Base-by-base conservation (phyloP, 2,797 vertebrate species). In the Syngnathus acus region DNA sequence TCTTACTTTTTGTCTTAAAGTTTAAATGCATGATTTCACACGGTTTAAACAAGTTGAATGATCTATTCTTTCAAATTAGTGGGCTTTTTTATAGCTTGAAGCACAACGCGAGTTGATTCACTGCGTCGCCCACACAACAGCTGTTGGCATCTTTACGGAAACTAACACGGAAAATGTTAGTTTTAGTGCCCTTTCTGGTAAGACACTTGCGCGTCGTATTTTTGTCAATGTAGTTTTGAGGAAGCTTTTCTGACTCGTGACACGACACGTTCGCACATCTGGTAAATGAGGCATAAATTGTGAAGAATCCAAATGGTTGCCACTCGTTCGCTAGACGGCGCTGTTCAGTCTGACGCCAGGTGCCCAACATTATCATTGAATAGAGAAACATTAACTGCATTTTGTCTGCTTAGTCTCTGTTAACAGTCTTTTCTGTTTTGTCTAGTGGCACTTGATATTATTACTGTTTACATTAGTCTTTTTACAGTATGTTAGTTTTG, bases 181-280 rank as follows among this genome's bases (percentile, higher is more conserved):
- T 2, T 45, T 62, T 45, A 6, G 6, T 23, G 16, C 17, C 19
- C 1, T 13, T 13, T 9, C 45, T 26, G 60, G 5, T 23, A 9
- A 45, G 13, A 14, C 4, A 26, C 14, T 2, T 14, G 1, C n/a
- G 40, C 23, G 9, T 3, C 14, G 39, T 23, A 2, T 19, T 42
- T 42, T 16, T 2, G 8, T 40, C 11, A 16, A 5, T 23, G 43
- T 32, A 3, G 16, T 37, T 4, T 16, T 55, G 13, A 8, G 51
- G 32, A 8, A 6, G 70, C 72, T 14, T 45, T 85, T 81, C 23
- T 32, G 69, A 68, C 75, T 73, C 69, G 67, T 80, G 71, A 73
- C 77, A 55, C 74, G 57, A 32, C 64, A 69, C 43, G 62, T 64
- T 72, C 42, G 14, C 58, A 48, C 62, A 60, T 76, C 50, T 73